Evolutionary conservation across 2,797 vertebrate species (phyloP).

Genomic region (Rhabdophis nuchalis): DNA sequence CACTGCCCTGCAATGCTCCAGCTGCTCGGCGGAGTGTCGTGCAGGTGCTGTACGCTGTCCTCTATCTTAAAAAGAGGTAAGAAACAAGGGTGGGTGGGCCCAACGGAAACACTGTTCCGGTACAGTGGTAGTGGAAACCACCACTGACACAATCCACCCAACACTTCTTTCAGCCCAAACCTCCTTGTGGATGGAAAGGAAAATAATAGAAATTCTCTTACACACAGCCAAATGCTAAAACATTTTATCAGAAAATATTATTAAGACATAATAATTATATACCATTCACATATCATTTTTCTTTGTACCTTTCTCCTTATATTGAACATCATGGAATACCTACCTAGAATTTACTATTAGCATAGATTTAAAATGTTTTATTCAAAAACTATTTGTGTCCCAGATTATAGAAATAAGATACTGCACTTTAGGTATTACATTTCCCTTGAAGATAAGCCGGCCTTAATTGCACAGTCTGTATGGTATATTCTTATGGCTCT

Average conservation of each 20-base stretch:
- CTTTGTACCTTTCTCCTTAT: not conserved
- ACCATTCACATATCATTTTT: not conserved
- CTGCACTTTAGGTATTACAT: not conserved
- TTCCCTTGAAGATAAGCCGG: not conserved
- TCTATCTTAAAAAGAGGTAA: too few relatives aligned
- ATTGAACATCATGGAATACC: not conserved
- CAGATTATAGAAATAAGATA: not conserved
- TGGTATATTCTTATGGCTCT: not conserved
- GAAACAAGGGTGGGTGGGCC: too few relatives aligned
- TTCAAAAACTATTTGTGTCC: not conserved
- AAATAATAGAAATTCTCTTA: not conserved
- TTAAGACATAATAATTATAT: not conserved
- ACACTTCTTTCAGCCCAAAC: too few relatives aligned
- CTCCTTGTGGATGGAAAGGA: not conserved
- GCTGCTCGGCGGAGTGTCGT: too few relatives aligned
- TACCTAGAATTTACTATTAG: not conserved
- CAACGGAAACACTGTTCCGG: too few relatives aligned
- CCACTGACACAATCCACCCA: too few relatives aligned
- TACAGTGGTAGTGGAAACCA: too few relatives aligned
- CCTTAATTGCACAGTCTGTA: not conserved
- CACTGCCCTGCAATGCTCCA: too few relatives aligned
- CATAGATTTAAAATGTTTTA: not conserved
- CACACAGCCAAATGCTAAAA: not conserved
- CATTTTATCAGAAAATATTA: not conserved
- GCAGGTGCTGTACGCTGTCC: too few relatives aligned